Evolutionary conservation across 1,140 invertebrate species (phyloP), one percentile per base, ranked within the genome.

Genomic region (Mizuhopecten yessoensis): DNA sequence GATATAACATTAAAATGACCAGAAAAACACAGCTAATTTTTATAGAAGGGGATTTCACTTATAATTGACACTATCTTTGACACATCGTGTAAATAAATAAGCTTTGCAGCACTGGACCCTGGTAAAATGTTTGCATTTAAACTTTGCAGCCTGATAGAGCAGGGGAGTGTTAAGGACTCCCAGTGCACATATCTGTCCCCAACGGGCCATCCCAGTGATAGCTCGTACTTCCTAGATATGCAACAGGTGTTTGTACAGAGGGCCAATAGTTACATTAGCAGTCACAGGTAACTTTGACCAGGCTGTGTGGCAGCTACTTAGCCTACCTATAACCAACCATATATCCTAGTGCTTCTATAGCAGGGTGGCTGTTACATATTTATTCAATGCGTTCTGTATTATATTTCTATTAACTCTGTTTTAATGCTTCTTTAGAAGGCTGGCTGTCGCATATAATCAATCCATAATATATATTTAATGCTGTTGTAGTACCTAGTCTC

Each of bases 171-270:
- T 75, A 75, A 75, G 57, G 57, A 75, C n/a, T 1, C 57, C 57
- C 57, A 75, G 57, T 75, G 23, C 57, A 75, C 57, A 29, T 75
- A 75, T 34, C 86, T 91, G 39, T 91, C 89, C 87, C 86, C 33
- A 15, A 42, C 93, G 42, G 91, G 88, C 45, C 93, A 90, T 86
- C 91, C 33, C 87, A 87, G 89, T 33, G 91, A 92, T 89, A 88
- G 91, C 89, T 90, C 89, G 10, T 92, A 92, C 89, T 92, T 92
- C 91, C 89, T 92, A 42, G 87, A 89, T 90, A 90, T 92, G 89
- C 91, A 92, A 87, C 87, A 92, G 88, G 57, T 75, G 57, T 75
- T 75, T n/a, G 57, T 75, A 75, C 57, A 75, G 57, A 75, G 57
- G n/a, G 57, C 57, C 57, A 75, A 75, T 75, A 89, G 88, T 89